These are phyloP conservation scores for Trisateles emortualis DNA, from an alignment of 2,888 invertebrate species.

Conservation along the genomic window DNA sequence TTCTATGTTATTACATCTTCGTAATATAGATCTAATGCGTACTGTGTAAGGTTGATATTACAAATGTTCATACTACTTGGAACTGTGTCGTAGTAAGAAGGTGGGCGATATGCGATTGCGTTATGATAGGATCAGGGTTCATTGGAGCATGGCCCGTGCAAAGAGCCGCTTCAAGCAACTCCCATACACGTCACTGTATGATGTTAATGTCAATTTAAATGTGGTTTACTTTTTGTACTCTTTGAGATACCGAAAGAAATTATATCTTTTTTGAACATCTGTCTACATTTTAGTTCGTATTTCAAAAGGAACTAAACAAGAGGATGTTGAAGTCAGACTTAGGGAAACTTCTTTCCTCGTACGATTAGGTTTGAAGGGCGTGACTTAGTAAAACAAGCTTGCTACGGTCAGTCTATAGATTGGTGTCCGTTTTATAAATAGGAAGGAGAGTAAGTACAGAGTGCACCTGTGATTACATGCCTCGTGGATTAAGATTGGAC, in stretches of 20 bases:
- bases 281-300: background rate
- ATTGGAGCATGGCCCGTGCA: conserved; percentile 71
- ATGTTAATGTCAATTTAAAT: conserved; percentile 77
- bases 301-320: no score
- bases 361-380: no score
- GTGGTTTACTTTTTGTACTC: conserved; percentile 50
- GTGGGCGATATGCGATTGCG: conserved; percentile 79
- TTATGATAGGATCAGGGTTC: conserved; percentile 86
- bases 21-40: conserved; percentile 24
- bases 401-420: no score
- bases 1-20: conserved; percentile 36
- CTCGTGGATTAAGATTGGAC: no score
- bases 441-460: no score
- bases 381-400: no score
- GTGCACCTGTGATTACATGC: no score
- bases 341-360: no score
- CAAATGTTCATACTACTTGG: conserved; percentile 28
- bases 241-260: background rate
- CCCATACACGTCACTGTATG: conserved; percentile 68
- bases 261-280: background rate
- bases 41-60: conserved; percentile 58
- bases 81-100: conserved; percentile 57
- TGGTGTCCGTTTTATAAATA: no score
- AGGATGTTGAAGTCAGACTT: no score
- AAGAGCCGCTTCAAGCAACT: conserved; percentile 63